Evolutionary conservation across 2,797 vertebrate species (phyloP).

Genomic region (Scomberomorus guttatus): DNA sequence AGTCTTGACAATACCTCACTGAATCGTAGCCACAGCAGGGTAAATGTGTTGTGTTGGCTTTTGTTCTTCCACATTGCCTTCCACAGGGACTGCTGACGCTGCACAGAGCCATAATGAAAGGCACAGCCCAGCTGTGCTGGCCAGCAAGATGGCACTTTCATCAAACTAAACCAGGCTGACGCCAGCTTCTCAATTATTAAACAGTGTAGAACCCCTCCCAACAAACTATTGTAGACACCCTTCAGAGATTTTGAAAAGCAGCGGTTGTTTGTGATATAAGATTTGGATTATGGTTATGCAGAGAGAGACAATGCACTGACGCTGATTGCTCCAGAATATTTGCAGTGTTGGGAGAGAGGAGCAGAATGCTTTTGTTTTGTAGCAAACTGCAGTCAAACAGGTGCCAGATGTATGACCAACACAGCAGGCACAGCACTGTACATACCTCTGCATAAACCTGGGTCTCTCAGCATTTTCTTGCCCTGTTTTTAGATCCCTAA

Average conservation of each 20-base stretch:
- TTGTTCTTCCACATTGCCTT: constrained; percentile 63
- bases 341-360: constrained; percentile 23
- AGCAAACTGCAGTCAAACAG: constrained; percentile 39
- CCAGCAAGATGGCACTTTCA: constrained; percentile 75
- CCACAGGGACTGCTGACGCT: constrained; percentile 67
- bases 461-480: constrained; percentile 9
- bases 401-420: constrained; percentile 49
- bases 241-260: constrained; percentile 52
- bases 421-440: constrained; percentile 17
- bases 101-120: constrained; percentile 73
- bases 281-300: constrained; percentile 60
- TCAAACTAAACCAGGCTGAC: constrained; percentile 76
- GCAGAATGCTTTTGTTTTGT: constrained; percentile 40
- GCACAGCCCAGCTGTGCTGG: constrained; percentile 57
- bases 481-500: constrained; percentile 3
- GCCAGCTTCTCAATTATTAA: constrained; percentile 80
- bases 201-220: constrained; percentile 41
- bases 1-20: constrained; percentile 51
- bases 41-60: constrained; percentile 58
- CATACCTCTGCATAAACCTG: constrained; percentile 9
- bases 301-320: constrained; percentile 36
- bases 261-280: constrained; percentile 54
- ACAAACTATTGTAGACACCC: constrained; percentile 46
- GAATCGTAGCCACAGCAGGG: constrained; percentile 44
- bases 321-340: constrained; percentile 61